Evolutionary conservation across 1,140 invertebrate species (phyloP).

Genomic region (Apis dorsata): DNA sequence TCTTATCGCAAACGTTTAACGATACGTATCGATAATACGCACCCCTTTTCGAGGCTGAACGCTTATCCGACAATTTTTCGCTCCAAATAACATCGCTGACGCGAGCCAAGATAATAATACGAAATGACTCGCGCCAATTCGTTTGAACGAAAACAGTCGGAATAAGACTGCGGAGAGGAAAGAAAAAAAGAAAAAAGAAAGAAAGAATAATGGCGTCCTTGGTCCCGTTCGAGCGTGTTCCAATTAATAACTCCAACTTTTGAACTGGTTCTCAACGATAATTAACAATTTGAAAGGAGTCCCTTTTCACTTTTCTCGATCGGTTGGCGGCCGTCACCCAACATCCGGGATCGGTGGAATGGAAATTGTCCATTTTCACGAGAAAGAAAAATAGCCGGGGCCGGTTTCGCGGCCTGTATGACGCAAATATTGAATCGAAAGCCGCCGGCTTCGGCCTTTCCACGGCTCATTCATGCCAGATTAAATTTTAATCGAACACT

Average conservation of each 20-base stretch:
- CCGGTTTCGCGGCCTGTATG: neutral
- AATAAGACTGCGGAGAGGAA: neutral
- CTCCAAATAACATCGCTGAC: too few relatives aligned
- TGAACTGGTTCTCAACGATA: conserved; percentile 1
- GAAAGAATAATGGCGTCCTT: conserved; percentile 9
- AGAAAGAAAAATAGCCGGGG: conserved; percentile 13
- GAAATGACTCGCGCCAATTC: too few relatives aligned
- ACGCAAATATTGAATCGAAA: conserved; percentile 6
- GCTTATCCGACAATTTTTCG: too few relatives aligned
- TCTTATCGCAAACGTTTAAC: too few relatives aligned
- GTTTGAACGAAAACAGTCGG: too few relatives aligned
- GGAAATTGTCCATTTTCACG: conserved; percentile 25
- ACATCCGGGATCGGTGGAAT: neutral
- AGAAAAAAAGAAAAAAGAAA: too few relatives aligned
- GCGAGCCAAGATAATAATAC: too few relatives aligned
- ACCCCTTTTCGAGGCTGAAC: too few relatives aligned
- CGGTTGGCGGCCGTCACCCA: neutral
- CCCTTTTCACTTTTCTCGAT: conserved; percentile 28
- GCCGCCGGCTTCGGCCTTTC: neutral
- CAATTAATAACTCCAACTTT: conserved; percentile 24
- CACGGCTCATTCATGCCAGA: conserved; percentile 11
- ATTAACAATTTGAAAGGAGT: neutral
- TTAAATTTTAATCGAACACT: conserved; percentile 19
- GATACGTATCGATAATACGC: too few relatives aligned
- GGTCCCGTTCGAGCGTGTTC: neutral